Conservation (phyloP, 2,797 vertebrate genomes). For the Gastrophryne carolinensis region DNA sequence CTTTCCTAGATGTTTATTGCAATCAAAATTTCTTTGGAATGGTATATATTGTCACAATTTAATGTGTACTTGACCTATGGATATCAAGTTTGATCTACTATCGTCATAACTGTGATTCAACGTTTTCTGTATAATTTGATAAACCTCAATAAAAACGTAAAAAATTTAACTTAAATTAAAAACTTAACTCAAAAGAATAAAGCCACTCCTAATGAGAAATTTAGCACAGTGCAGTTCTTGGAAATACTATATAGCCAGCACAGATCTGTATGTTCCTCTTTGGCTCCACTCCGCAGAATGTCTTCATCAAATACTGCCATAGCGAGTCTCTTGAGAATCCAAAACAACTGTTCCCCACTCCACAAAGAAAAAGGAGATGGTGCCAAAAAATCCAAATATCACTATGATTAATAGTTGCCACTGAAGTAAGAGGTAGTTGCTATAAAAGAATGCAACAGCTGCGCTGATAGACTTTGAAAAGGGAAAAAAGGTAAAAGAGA, state of each 20-base stretch:
- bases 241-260: constrained; percentile 3
- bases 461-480: constrained; percentile 87
- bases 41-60: no score
- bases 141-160: no score
- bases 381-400: constrained; percentile 79
- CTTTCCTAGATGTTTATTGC: no score
- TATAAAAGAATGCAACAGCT: constrained; percentile 94
- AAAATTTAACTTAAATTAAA: no score
- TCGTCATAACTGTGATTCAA: no score
- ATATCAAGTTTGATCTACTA: no score
- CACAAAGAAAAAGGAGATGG: constrained; percentile 84
- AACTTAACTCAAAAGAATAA: no score
- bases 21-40: no score
- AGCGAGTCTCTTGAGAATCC: constrained; percentile 71
- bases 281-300: accelerated
- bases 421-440: constrained; percentile 91
- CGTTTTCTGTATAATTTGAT: no score
- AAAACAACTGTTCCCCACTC: constrained; percentile 73
- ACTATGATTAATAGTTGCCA: constrained; percentile 97
- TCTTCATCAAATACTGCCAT: constrained; percentile 80
- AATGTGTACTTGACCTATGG: no score
- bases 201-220: background rate
- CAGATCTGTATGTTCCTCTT: background rate
- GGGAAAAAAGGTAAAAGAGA: no score
- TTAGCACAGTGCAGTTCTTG: background rate